A percentile compares a stretch with the other conserved stretches of the same genome.
Conservation (phyloP, 1,140 invertebrate species). For the Papilio machaon region DNA sequence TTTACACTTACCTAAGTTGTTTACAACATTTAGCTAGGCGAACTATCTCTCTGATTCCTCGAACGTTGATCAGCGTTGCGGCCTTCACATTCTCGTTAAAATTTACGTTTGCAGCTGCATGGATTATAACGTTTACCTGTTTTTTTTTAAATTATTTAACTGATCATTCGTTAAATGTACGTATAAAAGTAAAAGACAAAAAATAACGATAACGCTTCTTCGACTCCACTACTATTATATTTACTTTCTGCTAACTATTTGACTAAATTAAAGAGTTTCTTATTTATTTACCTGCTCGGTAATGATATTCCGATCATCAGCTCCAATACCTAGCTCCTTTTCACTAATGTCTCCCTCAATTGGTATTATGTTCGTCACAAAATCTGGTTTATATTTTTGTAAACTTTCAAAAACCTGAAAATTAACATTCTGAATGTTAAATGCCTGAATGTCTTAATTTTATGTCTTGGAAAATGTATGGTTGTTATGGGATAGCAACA, state of each 20-base stretch:
- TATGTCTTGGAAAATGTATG: too few relatives aligned
- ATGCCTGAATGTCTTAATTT: too few relatives aligned
- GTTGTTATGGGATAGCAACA: too few relatives aligned
- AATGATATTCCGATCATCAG: slow-evolving; percentile 34
- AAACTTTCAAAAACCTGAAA: neutral
- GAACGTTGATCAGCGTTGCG: slow-evolving; percentile 84
- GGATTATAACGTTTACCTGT: slow-evolving; percentile 82
- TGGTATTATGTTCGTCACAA: neutral
- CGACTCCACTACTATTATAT: too few relatives aligned
- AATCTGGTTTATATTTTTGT: neutral
- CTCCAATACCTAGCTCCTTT: neutral
- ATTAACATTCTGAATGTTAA: too few relatives aligned
- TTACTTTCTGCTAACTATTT: too few relatives aligned
- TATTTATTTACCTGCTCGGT: slow-evolving; percentile 40
- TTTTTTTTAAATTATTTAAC: too few relatives aligned
- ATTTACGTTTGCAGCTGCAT: slow-evolving; percentile 84
- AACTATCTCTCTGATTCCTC: slow-evolving; percentile 80
- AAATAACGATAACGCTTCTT: too few relatives aligned
- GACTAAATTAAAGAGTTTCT: too few relatives aligned
- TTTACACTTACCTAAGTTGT: slow-evolving; percentile 33
- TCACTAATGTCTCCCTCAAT: neutral
- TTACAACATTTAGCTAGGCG: slow-evolving; percentile 38
- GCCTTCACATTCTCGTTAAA: slow-evolving; percentile 84
- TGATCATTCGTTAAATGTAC: too few relatives aligned
- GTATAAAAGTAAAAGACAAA: too few relatives aligned